These are phyloP conservation scores for Esperia sulphurella DNA, from an alignment of 2,888 invertebrate genomes.

Conservation along the genomic window DNA sequence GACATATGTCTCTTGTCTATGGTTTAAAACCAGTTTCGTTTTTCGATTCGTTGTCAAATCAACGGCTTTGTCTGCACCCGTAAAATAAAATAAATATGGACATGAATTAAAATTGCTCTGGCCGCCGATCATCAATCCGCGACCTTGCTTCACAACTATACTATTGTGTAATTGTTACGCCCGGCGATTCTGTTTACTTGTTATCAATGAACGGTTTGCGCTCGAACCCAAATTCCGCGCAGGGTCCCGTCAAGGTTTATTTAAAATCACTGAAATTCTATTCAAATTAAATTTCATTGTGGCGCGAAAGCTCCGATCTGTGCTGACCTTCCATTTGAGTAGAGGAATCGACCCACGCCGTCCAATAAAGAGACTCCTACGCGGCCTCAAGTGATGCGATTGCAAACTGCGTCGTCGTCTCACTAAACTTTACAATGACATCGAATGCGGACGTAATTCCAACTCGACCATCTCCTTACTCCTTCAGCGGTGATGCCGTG, in stretches of 20 bases:
- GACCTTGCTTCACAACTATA: conserved; percentile 47
- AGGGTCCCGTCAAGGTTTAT: conserved; percentile 35
- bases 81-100: conserved; percentile 40
- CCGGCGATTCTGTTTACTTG: conserved; percentile 61
- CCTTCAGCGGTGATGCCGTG: conserved; percentile 8
- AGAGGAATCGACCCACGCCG: conserved; percentile 67
- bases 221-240: conserved; percentile 26
- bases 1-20: background rate
- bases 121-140: conserved; percentile 37
- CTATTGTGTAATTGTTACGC: conserved; percentile 46
- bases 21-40: conserved; percentile 28
- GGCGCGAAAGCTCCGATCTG: conserved; percentile 41
- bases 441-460: conserved; percentile 41
- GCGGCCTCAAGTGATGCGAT: conserved; percentile 36
- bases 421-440: conserved; percentile 41
- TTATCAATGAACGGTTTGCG: conserved; percentile 34
- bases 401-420: conserved; percentile 37
- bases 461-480: conserved; percentile 22
- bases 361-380: conserved; percentile 69
- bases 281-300: conserved; percentile 28
- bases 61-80: conserved; percentile 48
- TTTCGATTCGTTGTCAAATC: conserved; percentile 31
- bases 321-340: conserved; percentile 60
- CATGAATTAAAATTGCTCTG: conserved; percentile 42
- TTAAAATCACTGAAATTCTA: conserved; percentile 40